A percentile compares a stretch with the other conserved stretches of the same genome.
phyloP scores from a whole-genome alignment of 2,888 invertebrate species.

The Salticus scenicus region DNA sequence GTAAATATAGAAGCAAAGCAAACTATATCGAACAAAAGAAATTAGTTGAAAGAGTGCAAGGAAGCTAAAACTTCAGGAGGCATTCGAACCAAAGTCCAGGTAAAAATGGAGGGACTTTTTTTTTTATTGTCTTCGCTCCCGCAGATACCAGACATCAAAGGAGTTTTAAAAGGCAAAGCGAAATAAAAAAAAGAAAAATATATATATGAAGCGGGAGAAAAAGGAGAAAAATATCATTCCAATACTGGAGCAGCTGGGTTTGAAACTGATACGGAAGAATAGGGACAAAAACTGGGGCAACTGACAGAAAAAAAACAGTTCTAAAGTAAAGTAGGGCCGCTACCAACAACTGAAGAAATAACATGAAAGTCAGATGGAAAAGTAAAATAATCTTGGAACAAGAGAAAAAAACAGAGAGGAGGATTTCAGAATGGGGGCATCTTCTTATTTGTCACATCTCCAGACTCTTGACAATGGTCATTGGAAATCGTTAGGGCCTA shows the following conservation, averaged over 20 bases:
- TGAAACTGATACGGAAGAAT: conserved; percentile 44
- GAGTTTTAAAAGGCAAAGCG: conserved; percentile 62
- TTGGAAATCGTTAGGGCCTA: too few relatives aligned
- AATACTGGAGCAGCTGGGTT: conserved; percentile 65
- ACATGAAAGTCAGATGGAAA: conserved; percentile 68
- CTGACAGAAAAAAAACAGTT: conserved; percentile 27
- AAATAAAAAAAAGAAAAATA: conserved; percentile 41
- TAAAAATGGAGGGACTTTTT: conserved; percentile 60
- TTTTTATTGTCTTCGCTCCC: conserved; percentile 43
- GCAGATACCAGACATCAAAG: conserved; percentile 60
- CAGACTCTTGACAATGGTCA: too few relatives aligned
- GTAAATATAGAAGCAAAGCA: conserved; percentile 34
- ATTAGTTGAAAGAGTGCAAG: not conserved
- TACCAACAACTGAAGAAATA: conserved; percentile 59
- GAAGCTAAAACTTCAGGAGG: conserved; percentile 61
- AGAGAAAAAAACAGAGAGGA: conserved; percentile 51
- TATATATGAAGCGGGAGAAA: conserved; percentile 45
- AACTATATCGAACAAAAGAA: conserved; percentile 24
- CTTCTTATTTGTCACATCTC: not conserved
- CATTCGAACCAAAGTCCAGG: conserved; percentile 56
- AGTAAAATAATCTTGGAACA: conserved; percentile 54
- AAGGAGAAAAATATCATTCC: conserved; percentile 61
- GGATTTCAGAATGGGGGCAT: conserved; percentile 33
- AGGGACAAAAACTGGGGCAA: conserved; percentile 6
- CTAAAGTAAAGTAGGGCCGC: conserved; percentile 49